A percentile compares a stretch with the other conserved stretches of the same genome.
Evolutionary conservation across 2,113 vertebrate species (phyloP).

Genomic region (Barbus barbus): DNA sequence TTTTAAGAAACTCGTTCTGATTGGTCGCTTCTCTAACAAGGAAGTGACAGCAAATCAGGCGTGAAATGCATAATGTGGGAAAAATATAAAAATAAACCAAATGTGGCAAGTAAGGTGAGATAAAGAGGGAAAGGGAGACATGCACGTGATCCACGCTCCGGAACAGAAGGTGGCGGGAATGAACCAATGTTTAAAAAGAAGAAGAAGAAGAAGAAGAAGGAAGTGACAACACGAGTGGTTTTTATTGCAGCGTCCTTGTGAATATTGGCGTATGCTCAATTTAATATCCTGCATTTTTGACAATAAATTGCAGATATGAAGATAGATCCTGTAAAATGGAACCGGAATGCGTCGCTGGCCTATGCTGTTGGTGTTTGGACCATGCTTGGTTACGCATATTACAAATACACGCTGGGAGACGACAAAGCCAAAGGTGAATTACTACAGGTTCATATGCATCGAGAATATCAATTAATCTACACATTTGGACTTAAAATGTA

Average conservation of each 20-base stretch:
- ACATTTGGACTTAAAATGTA: not conserved
- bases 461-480: not conserved
- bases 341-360: slow-evolving; percentile 46
- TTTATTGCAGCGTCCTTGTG: slow-evolving; percentile 10
- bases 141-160: not conserved
- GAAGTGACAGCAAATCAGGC: no score
- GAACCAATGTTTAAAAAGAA: no score
- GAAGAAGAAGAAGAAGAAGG: not conserved
- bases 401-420: slow-evolving; percentile 36
- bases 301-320: not conserved
- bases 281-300: not conserved
- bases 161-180: not conserved
- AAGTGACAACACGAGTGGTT: not conserved
- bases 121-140: no score
- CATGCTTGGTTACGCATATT: slow-evolving; percentile 60
- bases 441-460: not conserved
- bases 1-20: not conserved
- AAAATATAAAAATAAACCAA: not conserved
- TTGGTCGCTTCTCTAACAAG: not conserved
- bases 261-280: no score
- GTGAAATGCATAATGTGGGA: no score
- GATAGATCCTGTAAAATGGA: slow-evolving; percentile 56
- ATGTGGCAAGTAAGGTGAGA: no score
- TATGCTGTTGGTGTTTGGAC: slow-evolving; percentile 72
- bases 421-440: slow-evolving; percentile 50